Percentiles rank a stretch among this genome's conserved stretches.
Evolutionary conservation across 2,797 vertebrate species (phyloP).

Genomic region (Lemur catta): DNA sequence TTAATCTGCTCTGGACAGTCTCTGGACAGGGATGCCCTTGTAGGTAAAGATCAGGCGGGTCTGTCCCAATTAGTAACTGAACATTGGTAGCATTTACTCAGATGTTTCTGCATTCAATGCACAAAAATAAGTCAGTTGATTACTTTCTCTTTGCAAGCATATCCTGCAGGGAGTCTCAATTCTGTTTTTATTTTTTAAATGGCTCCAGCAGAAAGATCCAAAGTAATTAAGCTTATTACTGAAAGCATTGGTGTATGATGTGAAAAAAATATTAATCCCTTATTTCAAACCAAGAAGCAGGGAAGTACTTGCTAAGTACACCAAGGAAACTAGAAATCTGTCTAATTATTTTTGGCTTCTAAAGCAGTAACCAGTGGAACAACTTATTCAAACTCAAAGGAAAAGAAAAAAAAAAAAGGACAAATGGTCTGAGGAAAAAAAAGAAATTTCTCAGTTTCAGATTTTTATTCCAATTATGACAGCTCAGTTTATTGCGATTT

Average conservation of each 20-base stretch:
- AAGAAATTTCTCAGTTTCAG: neutral
- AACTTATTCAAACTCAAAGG: neutral
- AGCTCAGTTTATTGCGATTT: neutral
- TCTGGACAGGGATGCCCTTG: slow-evolving; percentile 58
- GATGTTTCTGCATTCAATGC: slow-evolving; percentile 55
- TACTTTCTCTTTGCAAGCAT: neutral
- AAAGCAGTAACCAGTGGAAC: neutral
- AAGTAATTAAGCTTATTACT: neutral
- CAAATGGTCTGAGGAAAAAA: neutral
- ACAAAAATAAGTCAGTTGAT: slow-evolving; percentile 16
- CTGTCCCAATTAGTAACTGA: slow-evolving; percentile 68
- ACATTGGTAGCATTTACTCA: slow-evolving; percentile 56
- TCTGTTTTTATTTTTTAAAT: neutral
- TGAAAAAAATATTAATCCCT: neutral
- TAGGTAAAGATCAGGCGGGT: slow-evolving; percentile 31
- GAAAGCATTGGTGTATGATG: neutral
- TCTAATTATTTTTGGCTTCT: neutral
- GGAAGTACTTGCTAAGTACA: neutral
- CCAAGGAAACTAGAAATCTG: neutral
- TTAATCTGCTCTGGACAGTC: slow-evolving; percentile 64
- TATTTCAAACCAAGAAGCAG: neutral
- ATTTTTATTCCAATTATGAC: neutral
- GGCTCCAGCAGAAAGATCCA: neutral
- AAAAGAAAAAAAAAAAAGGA: neutral
- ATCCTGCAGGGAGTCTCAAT: neutral